phyloP scores from a whole-genome alignment of 1,140 invertebrate species.

The Doryteuthis pealeii region DNA sequence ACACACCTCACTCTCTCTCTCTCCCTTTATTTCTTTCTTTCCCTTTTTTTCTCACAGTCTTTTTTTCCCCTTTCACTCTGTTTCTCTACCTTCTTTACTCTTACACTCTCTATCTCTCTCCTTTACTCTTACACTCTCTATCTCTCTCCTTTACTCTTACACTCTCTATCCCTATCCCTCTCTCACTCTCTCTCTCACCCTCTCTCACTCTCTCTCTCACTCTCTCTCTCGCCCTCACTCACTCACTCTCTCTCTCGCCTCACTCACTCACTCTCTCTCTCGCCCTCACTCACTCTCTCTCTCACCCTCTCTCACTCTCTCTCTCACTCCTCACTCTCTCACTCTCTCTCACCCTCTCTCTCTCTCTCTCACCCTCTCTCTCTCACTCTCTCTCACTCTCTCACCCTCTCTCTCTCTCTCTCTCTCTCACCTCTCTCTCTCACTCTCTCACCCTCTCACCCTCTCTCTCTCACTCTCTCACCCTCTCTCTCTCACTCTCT shows the following conservation, averaged over 20 bases:
- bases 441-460: too few relatives aligned
- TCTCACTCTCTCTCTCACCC: too few relatives aligned
- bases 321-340: not conserved
- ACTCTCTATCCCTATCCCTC: not conserved
- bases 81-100: not conserved
- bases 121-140: not conserved
- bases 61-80: not conserved
- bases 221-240: too few relatives aligned
- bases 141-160: not conserved
- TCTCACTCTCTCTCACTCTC: too few relatives aligned
- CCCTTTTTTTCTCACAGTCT: not conserved
- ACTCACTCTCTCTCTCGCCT: too few relatives aligned
- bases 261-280: too few relatives aligned
- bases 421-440: not conserved
- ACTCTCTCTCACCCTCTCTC: too few relatives aligned
- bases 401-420: constrained; percentile 1
- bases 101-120: not conserved
- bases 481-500: not conserved
- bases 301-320: too few relatives aligned
- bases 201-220: too few relatives aligned
- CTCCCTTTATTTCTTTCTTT: not conserved
- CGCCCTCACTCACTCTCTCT: too few relatives aligned
- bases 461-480: too few relatives aligned
- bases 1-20: not conserved
- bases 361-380: too few relatives aligned